phyloP scores from a whole-genome alignment of 2,113 vertebrate genomes.

The Pachycephala philippinensis region DNA sequence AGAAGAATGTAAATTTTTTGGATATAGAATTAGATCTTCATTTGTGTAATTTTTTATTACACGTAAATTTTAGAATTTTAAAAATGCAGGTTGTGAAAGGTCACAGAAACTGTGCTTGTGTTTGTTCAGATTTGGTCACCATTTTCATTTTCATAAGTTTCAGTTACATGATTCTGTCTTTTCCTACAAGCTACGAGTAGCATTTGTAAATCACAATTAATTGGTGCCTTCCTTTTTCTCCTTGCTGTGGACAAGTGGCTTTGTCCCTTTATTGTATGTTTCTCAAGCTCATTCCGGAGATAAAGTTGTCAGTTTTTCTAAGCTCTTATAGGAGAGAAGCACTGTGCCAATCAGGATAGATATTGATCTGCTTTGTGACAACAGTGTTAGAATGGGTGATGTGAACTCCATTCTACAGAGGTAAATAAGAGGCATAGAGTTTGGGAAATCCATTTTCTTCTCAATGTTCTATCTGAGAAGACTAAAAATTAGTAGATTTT shows the following conservation, averaged over 20 bases:
- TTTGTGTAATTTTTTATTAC: background rate
- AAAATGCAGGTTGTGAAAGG: background rate
- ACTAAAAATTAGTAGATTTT: accelerated
- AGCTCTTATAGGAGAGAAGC: background rate
- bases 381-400: background rate
- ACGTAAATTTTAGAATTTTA: background rate
- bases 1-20: background rate
- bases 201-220: background rate
- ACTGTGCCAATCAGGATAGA: background rate
- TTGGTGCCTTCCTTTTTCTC: background rate
- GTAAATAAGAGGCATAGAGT: background rate
- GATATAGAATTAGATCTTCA: background rate
- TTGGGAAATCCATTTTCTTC: background rate
- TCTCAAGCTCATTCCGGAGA: background rate
- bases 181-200: background rate
- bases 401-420: background rate
- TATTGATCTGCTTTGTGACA: background rate
- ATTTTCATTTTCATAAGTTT: background rate
- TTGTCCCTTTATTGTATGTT: background rate
- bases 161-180: background rate
- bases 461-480: background rate
- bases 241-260: background rate
- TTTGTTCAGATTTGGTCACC: background rate
- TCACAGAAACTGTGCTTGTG: background rate
- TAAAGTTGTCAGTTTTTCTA: background rate